These are phyloP conservation scores for Leptodirus hochenwartii DNA, from an alignment of 2,888 invertebrate species.

Conservation along the genomic window DNA sequence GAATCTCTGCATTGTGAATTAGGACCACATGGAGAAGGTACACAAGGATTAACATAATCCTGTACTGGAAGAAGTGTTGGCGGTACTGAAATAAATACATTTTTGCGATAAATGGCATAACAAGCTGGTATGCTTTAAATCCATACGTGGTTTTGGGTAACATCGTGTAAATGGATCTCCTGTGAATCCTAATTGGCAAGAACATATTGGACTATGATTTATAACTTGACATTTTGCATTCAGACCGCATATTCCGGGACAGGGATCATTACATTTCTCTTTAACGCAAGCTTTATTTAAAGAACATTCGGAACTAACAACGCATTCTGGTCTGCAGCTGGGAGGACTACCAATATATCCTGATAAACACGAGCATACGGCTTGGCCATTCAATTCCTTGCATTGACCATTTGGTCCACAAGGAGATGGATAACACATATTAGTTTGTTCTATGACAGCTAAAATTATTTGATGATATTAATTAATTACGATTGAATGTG, in stretches of 20 bases:
- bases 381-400: slow-evolving; percentile 39
- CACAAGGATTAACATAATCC: slow-evolving; percentile 45
- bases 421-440: slow-evolving; percentile 40
- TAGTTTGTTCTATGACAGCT: slow-evolving; percentile 20
- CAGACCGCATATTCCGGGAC: slow-evolving; percentile 42
- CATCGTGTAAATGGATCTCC: slow-evolving; percentile 47
- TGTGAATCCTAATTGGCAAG: slow-evolving; percentile 38
- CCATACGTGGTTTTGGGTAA: slow-evolving; percentile 24
- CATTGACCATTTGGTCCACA: slow-evolving; percentile 73
- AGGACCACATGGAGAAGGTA: slow-evolving; percentile 63
- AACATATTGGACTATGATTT: slow-evolving; percentile 44
- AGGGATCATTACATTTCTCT: slow-evolving; percentile 56
- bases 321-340: slow-evolving; percentile 58
- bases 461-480: slow-evolving; percentile 10
- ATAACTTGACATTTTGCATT: slow-evolving; percentile 34
- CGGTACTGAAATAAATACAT: no score
- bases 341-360: slow-evolving; percentile 37
- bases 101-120: no score
- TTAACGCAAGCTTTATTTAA: slow-evolving; percentile 49
- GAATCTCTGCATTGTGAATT: slow-evolving; percentile 55
- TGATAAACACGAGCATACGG: slow-evolving; percentile 29
- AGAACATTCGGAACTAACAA: slow-evolving; percentile 61
- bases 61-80: no score
- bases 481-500: slow-evolving; percentile 1
- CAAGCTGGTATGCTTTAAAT: slow-evolving; percentile 22